Percentiles rank a stretch among this genome's conserved stretches.
Conservation (phyloP, 2,797 vertebrate species). For the Aeoliscus strigatus region DNA sequence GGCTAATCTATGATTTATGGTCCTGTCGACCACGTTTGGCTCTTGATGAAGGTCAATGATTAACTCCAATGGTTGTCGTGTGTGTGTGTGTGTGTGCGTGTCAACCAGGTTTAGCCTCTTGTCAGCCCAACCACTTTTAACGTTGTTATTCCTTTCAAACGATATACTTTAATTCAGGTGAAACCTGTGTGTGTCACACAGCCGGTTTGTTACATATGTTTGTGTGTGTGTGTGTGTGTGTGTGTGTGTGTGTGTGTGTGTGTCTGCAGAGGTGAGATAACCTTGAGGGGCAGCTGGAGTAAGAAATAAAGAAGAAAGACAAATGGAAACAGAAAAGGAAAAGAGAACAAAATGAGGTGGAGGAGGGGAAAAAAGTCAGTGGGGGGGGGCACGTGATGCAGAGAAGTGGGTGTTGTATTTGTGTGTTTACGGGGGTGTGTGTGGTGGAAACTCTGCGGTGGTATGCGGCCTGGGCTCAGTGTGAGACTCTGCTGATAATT, state of each 20-base stretch:
- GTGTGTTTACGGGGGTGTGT: not conserved
- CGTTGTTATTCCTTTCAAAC: conserved; percentile 6
- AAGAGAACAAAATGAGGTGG: not conserved
- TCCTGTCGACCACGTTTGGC: conserved; percentile 7
- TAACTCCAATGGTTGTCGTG: conserved; percentile 37
- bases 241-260: no score
- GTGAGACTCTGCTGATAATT: conserved; percentile 38
- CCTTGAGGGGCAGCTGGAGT: not conserved
- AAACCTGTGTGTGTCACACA: no score
- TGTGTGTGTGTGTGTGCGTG: conserved; percentile 1
- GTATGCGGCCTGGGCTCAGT: conserved; percentile 41
- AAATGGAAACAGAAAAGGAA: not conserved
- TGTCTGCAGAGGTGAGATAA: not conserved
- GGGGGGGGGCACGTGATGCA: not conserved
- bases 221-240: no score
- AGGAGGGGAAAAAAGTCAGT: not conserved
- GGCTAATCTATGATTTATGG: conserved; percentile 35
- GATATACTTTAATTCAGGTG: no score
- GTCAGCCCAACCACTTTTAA: no score
- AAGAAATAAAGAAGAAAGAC: not conserved
- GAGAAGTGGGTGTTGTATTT: conserved; percentile 2
- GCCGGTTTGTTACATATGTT: no score
- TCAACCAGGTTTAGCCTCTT: conserved; percentile 12
- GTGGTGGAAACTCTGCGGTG: conserved; percentile 39
- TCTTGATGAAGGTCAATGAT: conserved; percentile 41